Evolutionary conservation across 2,888 invertebrate genomes (phyloP), one percentile per base, ranked within the genome.

Genomic region (Diplolepis rosae): DNA sequence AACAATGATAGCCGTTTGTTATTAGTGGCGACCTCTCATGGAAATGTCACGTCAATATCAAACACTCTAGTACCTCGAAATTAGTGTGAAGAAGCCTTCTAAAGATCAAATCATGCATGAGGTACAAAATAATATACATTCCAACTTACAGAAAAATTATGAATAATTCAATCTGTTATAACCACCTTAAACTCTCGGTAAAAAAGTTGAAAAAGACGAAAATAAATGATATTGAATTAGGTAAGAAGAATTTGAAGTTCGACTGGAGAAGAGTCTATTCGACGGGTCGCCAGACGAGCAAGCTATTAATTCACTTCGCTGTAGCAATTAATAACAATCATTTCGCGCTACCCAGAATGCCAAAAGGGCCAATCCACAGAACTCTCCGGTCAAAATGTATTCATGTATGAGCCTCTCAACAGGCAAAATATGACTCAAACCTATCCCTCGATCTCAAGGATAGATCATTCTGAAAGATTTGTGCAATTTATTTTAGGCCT

Each of bases 401-500:
- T 27, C 54, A 18, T 52, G 22, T 52, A 22, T 13, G 76, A 69
- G 74, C 73, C 65, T 65, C 67, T 61, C 68, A 71, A 68, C 73
- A 69, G 70, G 70, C 78, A 80, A 84, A 83, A 84, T 84, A 82
- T 82, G 81, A 82, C 79, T 84, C 82, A 79, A 74, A 77, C 78
- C 78, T 83, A 83, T 84, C 79, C 79, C 73, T 68, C 74, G 78
- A 77, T 77, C 79, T 76, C 80, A 78, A 80, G 79, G 78, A 78
- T 80, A 84, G 84, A 84, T 84, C 80, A 81, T 78, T 78, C 82
- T 74, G 50, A 76, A 70, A 82, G 84, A 84, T 84, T 81, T 78
- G 72, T 74, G 79, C 80, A 84, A 84, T 84, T 84, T 84, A 83
- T 83, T 83, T 81, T 77, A 72, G 72, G 79, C 76, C 80, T 80